Base-by-base conservation (phyloP, 2,888 invertebrate species). In the Diaperis boleti region DNA sequence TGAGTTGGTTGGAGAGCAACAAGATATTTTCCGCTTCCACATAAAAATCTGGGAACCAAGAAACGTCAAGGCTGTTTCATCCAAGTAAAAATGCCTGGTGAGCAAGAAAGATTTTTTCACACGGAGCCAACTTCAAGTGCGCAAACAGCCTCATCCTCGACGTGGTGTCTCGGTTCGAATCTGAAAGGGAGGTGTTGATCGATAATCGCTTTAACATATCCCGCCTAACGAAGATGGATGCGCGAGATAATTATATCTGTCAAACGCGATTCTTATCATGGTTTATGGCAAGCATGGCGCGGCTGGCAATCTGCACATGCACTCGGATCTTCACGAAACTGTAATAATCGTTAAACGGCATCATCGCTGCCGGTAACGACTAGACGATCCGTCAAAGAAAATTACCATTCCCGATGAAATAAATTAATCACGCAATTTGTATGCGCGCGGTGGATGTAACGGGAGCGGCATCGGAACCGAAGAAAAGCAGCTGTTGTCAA, bases 401-500 rank as follows among this genome's bases (percentile, higher is more conserved):
- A 54, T 60, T 60, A 60, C 45, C 14, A 61, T 35, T 61, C 39
- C 11, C 37, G 50, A 42, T 50, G 42, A 39, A 64, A 55, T 49
- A 60, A 60, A 64, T 60, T 60, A 52, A 64, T 64, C 59, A 49
- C 50, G 49, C 33, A 59, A 64, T 60, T 64, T 64, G 50, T 60
- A 64, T 64, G 60, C 59, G 60, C 50, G 49, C 35, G 41, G 15
- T 26, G 29, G 33, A 50, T 37, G 29, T 31, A 56, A 49, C 41
- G 33, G 15, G 29, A 6, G 15, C 47, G 63, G 39, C 59, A 59
- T 47, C 47, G 55, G 45, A 55, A 60, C 60, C 26, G 56, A 66
- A 55, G 62, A 62, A 65, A 57, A 52, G 49, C 59, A 65, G 65
- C 64, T 62, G 64, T 62, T 66, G 60, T 61, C 61, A 64, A 59